Percentiles rank a stretch among this genome's conserved stretches.
Conservation (phyloP, 2,797 vertebrate genomes). For the Cryptoblepharus egeriae region DNA sequence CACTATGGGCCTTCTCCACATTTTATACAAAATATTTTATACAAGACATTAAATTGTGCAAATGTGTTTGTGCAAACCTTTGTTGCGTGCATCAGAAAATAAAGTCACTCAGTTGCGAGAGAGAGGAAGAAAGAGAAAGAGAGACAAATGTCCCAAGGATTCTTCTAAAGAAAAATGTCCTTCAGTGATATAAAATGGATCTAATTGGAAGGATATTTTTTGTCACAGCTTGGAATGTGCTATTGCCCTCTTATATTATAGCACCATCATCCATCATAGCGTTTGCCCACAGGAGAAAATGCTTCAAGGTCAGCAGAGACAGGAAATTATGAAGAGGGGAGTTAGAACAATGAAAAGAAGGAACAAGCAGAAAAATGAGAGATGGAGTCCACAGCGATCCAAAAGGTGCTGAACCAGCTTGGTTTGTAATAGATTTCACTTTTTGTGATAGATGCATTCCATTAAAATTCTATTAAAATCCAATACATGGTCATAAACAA, state of each 20-base stretch:
- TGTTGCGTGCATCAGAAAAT: not conserved
- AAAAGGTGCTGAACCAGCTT: not conserved
- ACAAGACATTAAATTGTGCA: not conserved
- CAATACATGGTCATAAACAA: not conserved
- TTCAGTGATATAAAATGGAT: not conserved
- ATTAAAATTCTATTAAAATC: constrained; percentile 30
- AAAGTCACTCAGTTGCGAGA: not conserved
- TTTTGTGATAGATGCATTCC: constrained; percentile 13
- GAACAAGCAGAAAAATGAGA: not conserved
- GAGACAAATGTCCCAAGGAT: not conserved
- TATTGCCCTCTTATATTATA: constrained; percentile 9
- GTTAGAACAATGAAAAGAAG: not conserved
- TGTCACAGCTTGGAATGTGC: constrained; percentile 4
- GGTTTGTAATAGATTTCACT: not conserved
- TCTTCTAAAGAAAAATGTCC: not conserved
- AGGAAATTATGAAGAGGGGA: constrained; percentile 24
- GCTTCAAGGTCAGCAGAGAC: constrained; percentile 21
- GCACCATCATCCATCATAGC: constrained; percentile 30
- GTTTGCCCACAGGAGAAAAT: constrained; percentile 10
- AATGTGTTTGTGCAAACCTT: not conserved
- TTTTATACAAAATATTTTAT: not conserved
- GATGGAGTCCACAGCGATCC: not conserved
- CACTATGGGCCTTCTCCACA: not conserved
- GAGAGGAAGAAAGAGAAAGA: no score
- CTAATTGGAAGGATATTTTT: not conserved